Conservation (phyloP, 2,113 vertebrate genomes). For the Eira barbara region DNA sequence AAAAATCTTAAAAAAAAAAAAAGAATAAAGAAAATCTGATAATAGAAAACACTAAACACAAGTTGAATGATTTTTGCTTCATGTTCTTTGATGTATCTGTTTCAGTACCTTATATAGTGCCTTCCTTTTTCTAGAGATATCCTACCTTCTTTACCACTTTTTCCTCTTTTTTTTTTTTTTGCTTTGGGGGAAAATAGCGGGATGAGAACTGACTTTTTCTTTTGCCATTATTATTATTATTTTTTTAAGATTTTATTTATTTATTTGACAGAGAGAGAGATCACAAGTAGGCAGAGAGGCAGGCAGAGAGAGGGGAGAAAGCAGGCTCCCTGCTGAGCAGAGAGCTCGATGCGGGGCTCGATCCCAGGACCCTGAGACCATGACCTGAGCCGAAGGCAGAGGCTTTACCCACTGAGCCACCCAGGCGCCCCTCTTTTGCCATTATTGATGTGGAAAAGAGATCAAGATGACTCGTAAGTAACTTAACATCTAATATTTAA, state of each 20-base stretch:
- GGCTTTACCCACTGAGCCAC: too few relatives aligned
- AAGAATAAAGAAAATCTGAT: background rate
- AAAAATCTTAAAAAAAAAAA: background rate
- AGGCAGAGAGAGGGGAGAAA: too few relatives aligned
- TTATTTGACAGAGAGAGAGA: too few relatives aligned
- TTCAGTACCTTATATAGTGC: background rate
- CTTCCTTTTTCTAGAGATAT: background rate
- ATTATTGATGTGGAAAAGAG: background rate
- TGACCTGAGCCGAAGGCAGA: too few relatives aligned
- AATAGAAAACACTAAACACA: background rate
- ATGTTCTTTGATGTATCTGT: background rate
- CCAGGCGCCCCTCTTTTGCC: background rate
- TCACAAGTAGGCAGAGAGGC: too few relatives aligned
- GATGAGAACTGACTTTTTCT: background rate
- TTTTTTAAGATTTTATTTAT: too few relatives aligned
- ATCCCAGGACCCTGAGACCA: too few relatives aligned
- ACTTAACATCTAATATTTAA: background rate
- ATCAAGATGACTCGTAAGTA: background rate
- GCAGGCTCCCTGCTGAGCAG: too few relatives aligned
- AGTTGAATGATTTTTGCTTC: background rate
- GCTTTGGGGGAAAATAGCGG: background rate
- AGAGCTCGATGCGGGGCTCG: too few relatives aligned
- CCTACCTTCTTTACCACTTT: background rate
- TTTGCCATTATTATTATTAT: background rate
- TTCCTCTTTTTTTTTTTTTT: background rate